Evolutionary conservation across 2,797 vertebrate species (phyloP), one percentile per base, ranked within the genome.

Genomic region (Kryptolebias ocellatus): DNA sequence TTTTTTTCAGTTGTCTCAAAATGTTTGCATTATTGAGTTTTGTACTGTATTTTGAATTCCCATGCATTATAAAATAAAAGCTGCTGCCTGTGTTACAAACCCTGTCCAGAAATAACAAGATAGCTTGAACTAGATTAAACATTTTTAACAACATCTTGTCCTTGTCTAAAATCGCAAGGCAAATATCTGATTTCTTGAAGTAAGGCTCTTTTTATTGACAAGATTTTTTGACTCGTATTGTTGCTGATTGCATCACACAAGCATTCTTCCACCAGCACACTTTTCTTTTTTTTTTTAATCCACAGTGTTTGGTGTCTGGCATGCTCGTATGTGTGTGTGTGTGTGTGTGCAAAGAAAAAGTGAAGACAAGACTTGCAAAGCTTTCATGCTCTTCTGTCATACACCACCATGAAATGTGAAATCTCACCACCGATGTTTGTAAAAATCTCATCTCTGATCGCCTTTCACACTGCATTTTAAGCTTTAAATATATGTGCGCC

Each of bases 231-330:
- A 60, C 47, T 42, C 63, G 51, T 55, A 39, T 34, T 50, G 37
- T 37, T 72, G 18, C 47, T 65, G 76, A 85, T 83, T 72, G 53
- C 24, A 72, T 85, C 70, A 67, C 60, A 64, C 34, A 59, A 44
- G 44, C 64, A 65, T 67, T 45, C 69, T 60, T 15, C 59, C 61
- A 62, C 58, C 10, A 58, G 74, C 65, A 39, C 31, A n/a, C 60
- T 28, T 59, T 60, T 64, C 45, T 4, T 27, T 34, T 52, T 39
- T 50, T 51, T 62, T 18, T 59, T 56, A 57, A 51, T 59, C 62
- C 44, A 9, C 37, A 34, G 28, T 49, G n/a, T 65, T 57, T 27
- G 39, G 20, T 18, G 27, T 18, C 17, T 46, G 34, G 12, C 0
- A 0, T 63, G 24, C 49, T 5, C 52, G 8, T 50, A 3, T 45